Conservation (phyloP, 1,140 invertebrate species). For the Cherax destructor region DNA sequence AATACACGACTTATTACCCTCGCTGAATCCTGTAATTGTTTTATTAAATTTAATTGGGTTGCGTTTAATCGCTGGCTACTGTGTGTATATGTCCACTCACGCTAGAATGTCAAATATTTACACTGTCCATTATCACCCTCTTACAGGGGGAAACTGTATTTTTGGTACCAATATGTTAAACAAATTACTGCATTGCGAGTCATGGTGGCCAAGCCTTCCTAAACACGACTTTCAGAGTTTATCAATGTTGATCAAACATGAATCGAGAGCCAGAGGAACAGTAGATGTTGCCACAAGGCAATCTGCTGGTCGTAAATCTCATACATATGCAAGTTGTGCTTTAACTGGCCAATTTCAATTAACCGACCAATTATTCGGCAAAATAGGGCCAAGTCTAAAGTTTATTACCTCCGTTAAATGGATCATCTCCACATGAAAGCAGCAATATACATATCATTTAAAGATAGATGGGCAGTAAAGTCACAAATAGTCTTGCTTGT, state of each 20-base stretch:
- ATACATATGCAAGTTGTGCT: slow-evolving; percentile 58
- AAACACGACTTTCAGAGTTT: not conserved
- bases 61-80: too few relatives aligned
- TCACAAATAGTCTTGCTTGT: slow-evolving; percentile 7
- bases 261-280: slow-evolving; percentile 7
- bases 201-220: too few relatives aligned
- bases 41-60: too few relatives aligned
- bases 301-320: slow-evolving; percentile 53
- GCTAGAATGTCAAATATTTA: too few relatives aligned
- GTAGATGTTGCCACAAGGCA: slow-evolving; percentile 40
- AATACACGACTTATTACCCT: too few relatives aligned
- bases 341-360: slow-evolving; percentile 63
- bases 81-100: too few relatives aligned
- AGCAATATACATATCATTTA: slow-evolving; percentile 63
- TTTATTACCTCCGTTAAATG: slow-evolving; percentile 64
- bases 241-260: slow-evolving; percentile 27
- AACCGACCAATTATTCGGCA: slow-evolving; percentile 62
- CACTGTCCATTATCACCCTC: too few relatives aligned
- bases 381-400: slow-evolving; percentile 62
- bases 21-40: too few relatives aligned
- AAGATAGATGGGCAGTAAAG: slow-evolving; percentile 27
- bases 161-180: too few relatives aligned
- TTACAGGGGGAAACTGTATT: too few relatives aligned
- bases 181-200: too few relatives aligned
- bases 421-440: slow-evolving; percentile 62